Evolutionary conservation across 2,888 invertebrate genomes (phyloP).

Genomic region (Mamestra brassicae): DNA sequence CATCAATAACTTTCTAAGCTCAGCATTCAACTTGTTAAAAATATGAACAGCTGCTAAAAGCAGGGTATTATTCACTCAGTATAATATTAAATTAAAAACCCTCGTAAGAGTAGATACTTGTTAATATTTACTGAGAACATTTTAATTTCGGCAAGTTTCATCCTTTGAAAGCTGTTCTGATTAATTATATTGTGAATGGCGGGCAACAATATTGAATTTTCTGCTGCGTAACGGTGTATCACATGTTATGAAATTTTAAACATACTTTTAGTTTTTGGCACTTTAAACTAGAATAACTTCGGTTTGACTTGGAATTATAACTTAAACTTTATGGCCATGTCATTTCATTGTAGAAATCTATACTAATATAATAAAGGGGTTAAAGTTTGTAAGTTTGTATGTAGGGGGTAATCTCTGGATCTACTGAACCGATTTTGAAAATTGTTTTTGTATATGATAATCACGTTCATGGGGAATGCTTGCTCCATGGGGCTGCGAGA

Average conservation of each 20-base stretch:
- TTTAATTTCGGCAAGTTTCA: slow-evolving; percentile 32
- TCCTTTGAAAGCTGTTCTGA: slow-evolving; percentile 30
- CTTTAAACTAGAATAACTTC: too few species aligned
- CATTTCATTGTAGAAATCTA: too few species aligned
- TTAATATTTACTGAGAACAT: slow-evolving; percentile 32
- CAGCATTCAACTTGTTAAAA: slow-evolving; percentile 3
- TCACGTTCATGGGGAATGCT: too few species aligned
- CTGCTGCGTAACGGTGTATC: slow-evolving; percentile 1
- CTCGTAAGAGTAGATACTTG: slow-evolving; percentile 10
- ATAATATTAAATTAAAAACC: slow-evolving; percentile 28
- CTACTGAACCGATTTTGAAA: too few species aligned
- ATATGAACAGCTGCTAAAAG: slow-evolving; percentile 9
- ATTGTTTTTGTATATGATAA: too few species aligned
- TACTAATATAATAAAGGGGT: too few species aligned
- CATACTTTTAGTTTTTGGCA: too few species aligned
- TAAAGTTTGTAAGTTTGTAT: too few species aligned
- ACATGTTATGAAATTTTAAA: not conserved
- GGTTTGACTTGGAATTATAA: too few species aligned
- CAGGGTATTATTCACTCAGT: slow-evolving; percentile 24
- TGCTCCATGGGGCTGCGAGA: too few species aligned
- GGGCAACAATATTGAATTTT: slow-evolving; percentile 31
- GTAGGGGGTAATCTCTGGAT: too few species aligned
- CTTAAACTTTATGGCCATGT: too few species aligned
- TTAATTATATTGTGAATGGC: slow-evolving; percentile 40
- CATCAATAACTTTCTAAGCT: slow-evolving; percentile 18